Evolutionary conservation across 2,797 vertebrate genomes (phyloP).

Genomic region (Amblyraja radiata): DNA sequence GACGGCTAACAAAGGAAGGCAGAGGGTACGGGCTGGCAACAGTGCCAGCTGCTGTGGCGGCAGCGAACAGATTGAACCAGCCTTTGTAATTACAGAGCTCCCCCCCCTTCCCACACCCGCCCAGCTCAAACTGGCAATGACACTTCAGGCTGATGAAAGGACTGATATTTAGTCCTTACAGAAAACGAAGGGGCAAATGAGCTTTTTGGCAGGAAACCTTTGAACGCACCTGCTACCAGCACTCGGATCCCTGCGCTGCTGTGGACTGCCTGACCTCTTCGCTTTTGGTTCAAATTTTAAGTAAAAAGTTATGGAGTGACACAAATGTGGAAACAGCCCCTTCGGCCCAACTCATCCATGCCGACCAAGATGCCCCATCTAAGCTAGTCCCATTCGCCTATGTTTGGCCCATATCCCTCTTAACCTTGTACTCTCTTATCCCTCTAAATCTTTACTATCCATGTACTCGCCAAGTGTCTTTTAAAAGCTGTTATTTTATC

Average conservation of each 20-base stretch:
- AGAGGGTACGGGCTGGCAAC: conserved; percentile 53
- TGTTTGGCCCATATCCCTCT: no score
- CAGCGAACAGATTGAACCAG: conserved; percentile 38
- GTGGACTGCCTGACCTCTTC: conserved; percentile 34
- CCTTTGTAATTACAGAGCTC: conserved; percentile 46
- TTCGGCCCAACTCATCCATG: no score
- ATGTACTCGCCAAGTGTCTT: no score
- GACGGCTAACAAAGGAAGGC: conserved; percentile 59
- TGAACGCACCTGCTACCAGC: conserved; percentile 48
- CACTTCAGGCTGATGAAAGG: conserved; percentile 44
- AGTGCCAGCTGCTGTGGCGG: conserved; percentile 42
- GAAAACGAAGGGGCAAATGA: conserved; percentile 43
- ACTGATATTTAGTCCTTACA: conserved; percentile 40
- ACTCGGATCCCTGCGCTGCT: conserved; percentile 39
- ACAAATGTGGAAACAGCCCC: no score
- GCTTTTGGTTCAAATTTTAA: conserved; percentile 47
- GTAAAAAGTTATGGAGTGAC: no score
- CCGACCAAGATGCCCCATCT: no score
- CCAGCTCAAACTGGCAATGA: conserved; percentile 39
- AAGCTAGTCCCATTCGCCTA: no score
- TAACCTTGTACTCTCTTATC: no score
- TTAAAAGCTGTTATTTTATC: no score
- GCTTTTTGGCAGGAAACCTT: conserved; percentile 37
- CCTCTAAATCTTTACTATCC: no score
- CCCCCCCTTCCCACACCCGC: background rate